Evolutionary conservation across 2,113 vertebrate species (phyloP).

Genomic region (Pelvicachromis taeniatus): DNA sequence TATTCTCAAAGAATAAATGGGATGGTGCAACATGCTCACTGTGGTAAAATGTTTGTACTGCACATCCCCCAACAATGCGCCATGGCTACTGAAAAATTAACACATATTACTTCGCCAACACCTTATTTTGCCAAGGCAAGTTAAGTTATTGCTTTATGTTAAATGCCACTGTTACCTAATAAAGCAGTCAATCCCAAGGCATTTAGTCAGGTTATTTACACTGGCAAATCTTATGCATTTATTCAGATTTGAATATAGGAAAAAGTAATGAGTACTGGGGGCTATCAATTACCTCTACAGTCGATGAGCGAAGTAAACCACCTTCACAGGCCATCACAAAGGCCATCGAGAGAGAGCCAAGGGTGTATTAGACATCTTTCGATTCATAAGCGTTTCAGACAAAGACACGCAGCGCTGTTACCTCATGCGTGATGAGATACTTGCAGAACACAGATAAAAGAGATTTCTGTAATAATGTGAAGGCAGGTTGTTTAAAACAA

Average conservation of each 20-base stretch:
- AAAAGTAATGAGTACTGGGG: slow-evolving; percentile 4
- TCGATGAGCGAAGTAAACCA: slow-evolving; percentile 7
- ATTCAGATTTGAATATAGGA: not conserved
- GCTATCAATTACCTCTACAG: slow-evolving; percentile 21
- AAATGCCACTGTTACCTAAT: not conserved
- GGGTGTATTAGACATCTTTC: not conserved
- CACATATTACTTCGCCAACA: not conserved
- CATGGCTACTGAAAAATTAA: not conserved
- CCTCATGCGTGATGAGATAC: not conserved
- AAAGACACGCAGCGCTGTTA: not conserved
- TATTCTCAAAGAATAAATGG: not conserved
- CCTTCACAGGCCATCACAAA: not conserved
- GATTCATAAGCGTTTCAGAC: slow-evolving; percentile 15
- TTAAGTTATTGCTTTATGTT: not conserved
- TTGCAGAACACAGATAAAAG: not conserved
- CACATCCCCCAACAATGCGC: not conserved
- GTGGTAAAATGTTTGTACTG: not conserved
- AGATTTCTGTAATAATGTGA: not conserved
- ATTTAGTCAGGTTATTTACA: not conserved
- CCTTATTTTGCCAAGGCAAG: not conserved
- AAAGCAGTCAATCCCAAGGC: not conserved
- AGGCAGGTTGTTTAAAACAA: not conserved
- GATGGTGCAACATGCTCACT: not conserved
- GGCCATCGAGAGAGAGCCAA: slow-evolving; percentile 16
- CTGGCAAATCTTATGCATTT: not conserved